phyloP scores from a whole-genome alignment of 2,888 invertebrate genomes.

The Thecophora atra region DNA sequence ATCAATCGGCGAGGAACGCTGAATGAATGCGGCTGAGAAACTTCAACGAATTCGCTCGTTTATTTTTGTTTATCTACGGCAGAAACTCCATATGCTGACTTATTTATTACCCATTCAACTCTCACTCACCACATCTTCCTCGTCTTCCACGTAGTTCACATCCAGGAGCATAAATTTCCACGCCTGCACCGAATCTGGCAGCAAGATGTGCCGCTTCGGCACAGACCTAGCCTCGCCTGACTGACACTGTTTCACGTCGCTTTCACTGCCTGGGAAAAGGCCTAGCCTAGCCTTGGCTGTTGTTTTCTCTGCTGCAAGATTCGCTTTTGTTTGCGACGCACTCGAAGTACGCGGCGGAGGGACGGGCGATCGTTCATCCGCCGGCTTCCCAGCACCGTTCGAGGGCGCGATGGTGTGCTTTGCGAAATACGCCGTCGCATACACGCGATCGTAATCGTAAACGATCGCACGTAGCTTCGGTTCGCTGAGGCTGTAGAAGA shows the following conservation, averaged over 20 bases:
- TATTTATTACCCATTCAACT: background rate
- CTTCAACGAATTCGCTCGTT: too few species aligned
- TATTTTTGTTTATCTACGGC: background rate
- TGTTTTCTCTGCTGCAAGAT: background rate
- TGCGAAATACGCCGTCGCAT: constrained; percentile 54
- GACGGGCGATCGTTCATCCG: constrained; percentile 46
- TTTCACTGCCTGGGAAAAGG: constrained; percentile 30
- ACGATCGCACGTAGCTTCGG: constrained; percentile 62
- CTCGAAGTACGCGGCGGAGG: constrained; percentile 46
- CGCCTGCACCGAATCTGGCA: constrained; percentile 60
- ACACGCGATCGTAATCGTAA: constrained; percentile 61
- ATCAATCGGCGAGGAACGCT: too few species aligned
- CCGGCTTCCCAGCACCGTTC: constrained; percentile 44
- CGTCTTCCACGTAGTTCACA: constrained; percentile 63
- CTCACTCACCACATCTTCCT: constrained; percentile 66
- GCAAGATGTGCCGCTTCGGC: constrained; percentile 46
- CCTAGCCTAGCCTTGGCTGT: background rate
- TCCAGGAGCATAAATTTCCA: constrained; percentile 63
- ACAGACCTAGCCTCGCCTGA: constrained; percentile 17
- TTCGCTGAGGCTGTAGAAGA: constrained; percentile 59
- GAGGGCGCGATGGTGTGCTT: constrained; percentile 45
- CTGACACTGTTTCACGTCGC: constrained; percentile 11
- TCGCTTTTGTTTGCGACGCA: constrained; percentile 20
- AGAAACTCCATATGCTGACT: background rate
- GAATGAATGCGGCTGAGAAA: too few species aligned